Base-by-base conservation (phyloP, 1,140 invertebrate species). In the Brachionus asplanchnoidis region DNA sequence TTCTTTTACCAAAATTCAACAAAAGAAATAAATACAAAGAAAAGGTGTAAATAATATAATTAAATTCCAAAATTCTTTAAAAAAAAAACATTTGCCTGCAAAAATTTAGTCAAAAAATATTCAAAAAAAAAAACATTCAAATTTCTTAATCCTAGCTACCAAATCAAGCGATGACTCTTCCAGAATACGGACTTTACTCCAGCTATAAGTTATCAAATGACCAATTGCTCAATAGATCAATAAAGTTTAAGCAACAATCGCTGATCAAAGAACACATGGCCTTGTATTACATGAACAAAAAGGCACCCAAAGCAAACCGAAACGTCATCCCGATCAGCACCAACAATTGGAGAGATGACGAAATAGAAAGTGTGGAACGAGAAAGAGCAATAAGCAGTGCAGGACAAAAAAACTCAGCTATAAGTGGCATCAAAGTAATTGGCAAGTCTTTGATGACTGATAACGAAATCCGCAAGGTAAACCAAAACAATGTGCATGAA, bases 231-330 rank as follows among this genome's bases (percentile, higher is more conserved):
- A 77, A 28, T 28, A 17, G 42, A 17, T 50, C 42, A 23, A 50
- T 46, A 12, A 77, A 77, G 46, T 77, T 77, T 23, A 77, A 77
- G 14, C 40, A 50, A 26, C 73, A 77, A 14, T 26, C 23, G 6
- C 8, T 77, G 3, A 77, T 77, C 20, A 77, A 77, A 32, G 73
- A 77, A 23, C 42, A 77, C 42, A 77, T 77, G 73, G 44, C 73
- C 0, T 12, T 26, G 12, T 77, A 50, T 20, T 77, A 50, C 23
- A 23, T 46, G n/a, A 77, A 77, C 9, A 77, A 77, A 77, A 77
- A 77, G 17, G n/a, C 32, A 14, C 26, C 73, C 2, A 46, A 50
- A 77, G 20, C 20, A 4, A 46, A 26, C 11, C 42, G 42, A 12
- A 28, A 9, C 7, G 6, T 28, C 6, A 14, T 50, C 2, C 44